Evolutionary conservation across 2,113 vertebrate species (phyloP).

Genomic region (Prietella phreatophila): DNA sequence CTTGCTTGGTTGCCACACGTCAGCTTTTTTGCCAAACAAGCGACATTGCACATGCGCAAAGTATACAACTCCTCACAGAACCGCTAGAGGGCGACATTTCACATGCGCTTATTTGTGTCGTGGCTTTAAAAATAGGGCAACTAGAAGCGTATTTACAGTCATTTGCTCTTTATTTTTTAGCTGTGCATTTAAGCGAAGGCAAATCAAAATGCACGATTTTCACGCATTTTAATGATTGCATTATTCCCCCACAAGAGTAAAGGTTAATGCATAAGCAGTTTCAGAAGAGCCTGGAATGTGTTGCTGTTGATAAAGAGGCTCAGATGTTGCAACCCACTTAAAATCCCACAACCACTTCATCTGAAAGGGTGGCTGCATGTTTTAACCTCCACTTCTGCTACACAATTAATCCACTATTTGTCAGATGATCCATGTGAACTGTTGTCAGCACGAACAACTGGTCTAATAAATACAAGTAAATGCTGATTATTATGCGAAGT

Average conservation of each 20-base stretch:
- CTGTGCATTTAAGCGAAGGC: neutral
- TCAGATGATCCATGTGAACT: neutral
- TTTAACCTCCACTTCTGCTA: neutral
- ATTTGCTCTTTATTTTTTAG: neutral
- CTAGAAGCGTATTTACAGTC: neutral
- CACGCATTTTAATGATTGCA: neutral
- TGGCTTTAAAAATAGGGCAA: neutral
- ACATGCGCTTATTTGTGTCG: neutral
- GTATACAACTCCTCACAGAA: conserved; percentile 44
- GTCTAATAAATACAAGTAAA: neutral
- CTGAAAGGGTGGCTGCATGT: neutral
- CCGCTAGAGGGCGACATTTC: conserved; percentile 13
- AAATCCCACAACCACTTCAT: neutral
- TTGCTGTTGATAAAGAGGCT: neutral
- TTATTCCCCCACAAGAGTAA: neutral
- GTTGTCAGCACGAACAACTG: neutral
- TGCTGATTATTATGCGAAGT: neutral
- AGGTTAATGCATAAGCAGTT: neutral
- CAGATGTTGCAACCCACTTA: neutral
- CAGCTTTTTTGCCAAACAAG: too few relatives aligned
- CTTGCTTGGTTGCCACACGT: too few relatives aligned
- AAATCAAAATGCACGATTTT: neutral
- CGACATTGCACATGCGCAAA: neutral
- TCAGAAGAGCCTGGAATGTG: neutral
- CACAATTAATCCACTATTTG: neutral